Evolutionary conservation across 2,113 vertebrate species (phyloP), one percentile per base, ranked within the genome.

Genomic region (Phrynocephalus versicolor): DNA sequence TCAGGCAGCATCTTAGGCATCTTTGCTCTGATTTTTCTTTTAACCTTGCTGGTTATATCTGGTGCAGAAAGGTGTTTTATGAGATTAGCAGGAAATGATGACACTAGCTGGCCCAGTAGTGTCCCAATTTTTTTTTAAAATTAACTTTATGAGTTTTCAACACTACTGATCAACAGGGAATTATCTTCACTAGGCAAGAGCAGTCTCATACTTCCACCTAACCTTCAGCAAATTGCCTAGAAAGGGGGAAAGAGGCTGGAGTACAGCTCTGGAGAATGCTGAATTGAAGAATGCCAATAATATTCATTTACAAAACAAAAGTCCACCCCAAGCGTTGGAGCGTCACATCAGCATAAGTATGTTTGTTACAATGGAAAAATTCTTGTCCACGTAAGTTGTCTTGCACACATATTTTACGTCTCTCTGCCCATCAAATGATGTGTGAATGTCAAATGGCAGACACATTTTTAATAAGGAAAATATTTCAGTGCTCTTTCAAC

Each of bases 181-280:
- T 6, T 30, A 77, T 69, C 45, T 76, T 14, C 15, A 70, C 4
- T 37, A 51, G 41, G 25, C 16, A 80, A 51, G 15, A 73, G 77
- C 13, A 33, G 27, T 73, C 45, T 18, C 67, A 71, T 85, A 86
- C 30, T 74, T 9, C 57, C 27, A 64, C 2, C 39, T 86, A 55
- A 86, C n/a, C 57, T 72, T 80, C 57, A 85, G 57, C 67, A 64
- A 79, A 79, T 70, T 80, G 51, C 37, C 21, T 85, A 39, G 51
- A 21, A 64, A 64, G 72, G 51, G 51, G 33, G 30, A 57, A 1
- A 60, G 55, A 80, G 30, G 70, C 62, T 79, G 84, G 55, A 85
- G n/a, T 85, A 69, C 83, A 85, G 35, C 35, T 71, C 55, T 79
- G 35, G 39, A 73, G 21, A 39, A 85, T 85, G 70, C 33, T 72